phyloP scores from a whole-genome alignment of 2,113 vertebrate genomes.

The Ahaetulla prasina region DNA sequence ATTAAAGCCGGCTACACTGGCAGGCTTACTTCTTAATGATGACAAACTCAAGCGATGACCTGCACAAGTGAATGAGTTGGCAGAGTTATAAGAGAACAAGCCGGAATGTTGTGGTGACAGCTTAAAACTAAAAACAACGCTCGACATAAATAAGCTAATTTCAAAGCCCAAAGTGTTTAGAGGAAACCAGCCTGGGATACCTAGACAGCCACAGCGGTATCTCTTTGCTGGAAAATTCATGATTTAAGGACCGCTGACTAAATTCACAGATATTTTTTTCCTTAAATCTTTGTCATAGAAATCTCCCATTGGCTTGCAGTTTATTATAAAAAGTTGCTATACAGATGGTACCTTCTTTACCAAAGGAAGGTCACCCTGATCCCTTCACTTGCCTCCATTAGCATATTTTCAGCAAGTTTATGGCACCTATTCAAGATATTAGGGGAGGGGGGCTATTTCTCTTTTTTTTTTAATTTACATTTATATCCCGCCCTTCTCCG shows the following conservation, averaged over 20 bases:
- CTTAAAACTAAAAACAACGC: neutral
- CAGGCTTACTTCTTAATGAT: neutral
- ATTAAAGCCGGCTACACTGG: neutral
- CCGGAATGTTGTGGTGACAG: neutral
- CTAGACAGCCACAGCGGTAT: neutral
- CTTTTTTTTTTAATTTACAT: too few species aligned
- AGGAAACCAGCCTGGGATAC: neutral
- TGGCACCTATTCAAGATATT: neutral
- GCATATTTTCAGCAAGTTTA: neutral
- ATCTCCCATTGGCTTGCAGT: too few species aligned
- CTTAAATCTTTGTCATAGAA: neutral
- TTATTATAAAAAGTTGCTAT: neutral
- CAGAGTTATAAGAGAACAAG: neutral
- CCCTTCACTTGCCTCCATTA: neutral
- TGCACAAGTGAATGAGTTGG: neutral
- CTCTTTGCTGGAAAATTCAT: neutral
- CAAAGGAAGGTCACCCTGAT: neutral
- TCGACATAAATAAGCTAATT: neutral
- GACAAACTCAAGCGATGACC: neutral
- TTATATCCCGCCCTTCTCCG: too few species aligned
- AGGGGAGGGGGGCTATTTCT: neutral
- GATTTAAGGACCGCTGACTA: neutral
- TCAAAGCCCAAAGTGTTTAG: neutral
- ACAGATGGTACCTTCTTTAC: neutral
- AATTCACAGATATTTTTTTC: neutral